Conservation (phyloP, 2,113 vertebrate genomes). For the Picathartes gymnocephalus region DNA sequence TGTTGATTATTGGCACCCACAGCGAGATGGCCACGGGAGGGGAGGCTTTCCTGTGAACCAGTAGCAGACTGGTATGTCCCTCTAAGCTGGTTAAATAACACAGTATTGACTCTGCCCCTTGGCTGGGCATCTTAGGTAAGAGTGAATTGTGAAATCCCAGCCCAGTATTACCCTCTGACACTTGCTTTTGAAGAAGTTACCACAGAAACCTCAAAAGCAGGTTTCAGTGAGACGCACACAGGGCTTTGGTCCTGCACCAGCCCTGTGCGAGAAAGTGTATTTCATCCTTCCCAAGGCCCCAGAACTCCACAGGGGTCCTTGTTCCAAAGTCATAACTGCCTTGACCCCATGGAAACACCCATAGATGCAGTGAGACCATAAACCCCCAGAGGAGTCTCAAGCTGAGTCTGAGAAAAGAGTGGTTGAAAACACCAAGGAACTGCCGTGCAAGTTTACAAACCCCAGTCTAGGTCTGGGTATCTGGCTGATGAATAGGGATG, state of each 20-base stretch:
- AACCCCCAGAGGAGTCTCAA: background rate
- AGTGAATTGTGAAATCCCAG: conserved; percentile 58
- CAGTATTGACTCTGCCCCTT: background rate
- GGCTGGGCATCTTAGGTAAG: conserved; percentile 59
- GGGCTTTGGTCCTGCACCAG: background rate
- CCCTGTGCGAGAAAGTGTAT: background rate
- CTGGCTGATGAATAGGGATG: conserved; percentile 21
- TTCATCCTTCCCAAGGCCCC: background rate
- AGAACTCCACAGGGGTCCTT: background rate
- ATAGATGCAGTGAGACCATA: background rate
- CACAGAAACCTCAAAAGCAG: conserved; percentile 66
- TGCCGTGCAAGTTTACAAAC: background rate
- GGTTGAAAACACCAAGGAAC: background rate
- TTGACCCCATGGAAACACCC: background rate
- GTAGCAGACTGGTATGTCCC: background rate
- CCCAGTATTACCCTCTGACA: conserved; percentile 38
- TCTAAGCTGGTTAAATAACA: conserved; percentile 48
- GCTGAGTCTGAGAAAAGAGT: background rate
- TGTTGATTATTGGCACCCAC: background rate
- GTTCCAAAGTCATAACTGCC: background rate
- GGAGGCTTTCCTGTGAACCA: background rate
- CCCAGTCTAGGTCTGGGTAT: background rate
- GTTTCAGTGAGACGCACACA: background rate
- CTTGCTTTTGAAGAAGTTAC: conserved; percentile 66
- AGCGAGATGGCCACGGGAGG: rapidly evolving